A percentile compares a stretch with the other conserved stretches of the same genome.
phyloP scores from a whole-genome alignment of 1,140 invertebrate genomes.

The Spodoptera frugiperda region DNA sequence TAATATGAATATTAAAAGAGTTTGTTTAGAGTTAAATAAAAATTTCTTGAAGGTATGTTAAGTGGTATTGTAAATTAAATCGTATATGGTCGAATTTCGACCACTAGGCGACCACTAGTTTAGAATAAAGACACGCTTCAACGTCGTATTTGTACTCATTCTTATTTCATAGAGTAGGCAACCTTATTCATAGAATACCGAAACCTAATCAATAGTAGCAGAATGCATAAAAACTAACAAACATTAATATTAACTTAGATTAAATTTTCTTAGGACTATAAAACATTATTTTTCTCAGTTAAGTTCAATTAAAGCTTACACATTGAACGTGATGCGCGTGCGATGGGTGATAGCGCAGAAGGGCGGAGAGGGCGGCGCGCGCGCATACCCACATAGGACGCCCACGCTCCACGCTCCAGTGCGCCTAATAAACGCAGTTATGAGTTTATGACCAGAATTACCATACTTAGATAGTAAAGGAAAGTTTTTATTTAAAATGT shows the following conservation, averaged over 20 bases:
- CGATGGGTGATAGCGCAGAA: constrained; percentile 41
- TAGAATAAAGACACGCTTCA: too few species aligned
- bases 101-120: too few species aligned
- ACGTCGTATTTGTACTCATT: too few species aligned
- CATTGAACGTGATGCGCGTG: constrained; percentile 18
- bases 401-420: constrained; percentile 38
- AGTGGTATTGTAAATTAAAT: too few species aligned
- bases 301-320: constrained; percentile 33
- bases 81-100: too few species aligned
- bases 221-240: too few species aligned
- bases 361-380: constrained; percentile 30
- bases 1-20: too few species aligned
- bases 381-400: constrained; percentile 24
- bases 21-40: too few species aligned
- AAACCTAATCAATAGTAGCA: too few species aligned
- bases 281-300: not conserved
- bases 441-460: constrained; percentile 7
- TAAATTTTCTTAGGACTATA: not conserved
- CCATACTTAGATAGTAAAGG: constrained; percentile 4
- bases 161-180: too few species aligned
- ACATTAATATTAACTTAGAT: not conserved
- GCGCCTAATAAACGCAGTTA: constrained; percentile 27
- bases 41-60: too few species aligned
- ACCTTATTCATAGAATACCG: too few species aligned
- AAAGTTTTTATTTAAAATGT: constrained; percentile 15